Percentiles rank a stretch among this genome's conserved stretches.
Conservation (phyloP, 1,140 invertebrate species). For the Phymastichus coffea region DNA sequence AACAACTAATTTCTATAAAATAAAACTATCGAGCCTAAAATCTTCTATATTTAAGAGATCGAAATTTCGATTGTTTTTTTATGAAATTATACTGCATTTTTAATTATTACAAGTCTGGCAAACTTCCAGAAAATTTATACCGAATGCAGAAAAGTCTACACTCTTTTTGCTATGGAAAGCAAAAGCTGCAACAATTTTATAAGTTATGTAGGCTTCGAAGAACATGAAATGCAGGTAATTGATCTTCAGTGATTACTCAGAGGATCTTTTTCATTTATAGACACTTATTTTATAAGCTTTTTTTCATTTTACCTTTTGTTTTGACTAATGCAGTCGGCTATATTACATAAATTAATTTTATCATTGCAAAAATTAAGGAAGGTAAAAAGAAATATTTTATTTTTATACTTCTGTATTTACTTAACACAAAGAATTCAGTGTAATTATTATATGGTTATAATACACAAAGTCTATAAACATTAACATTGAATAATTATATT, state of each 20-base stretch:
- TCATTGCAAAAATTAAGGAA: no score
- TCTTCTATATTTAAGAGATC: not conserved
- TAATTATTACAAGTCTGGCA: slow-evolving; percentile 18
- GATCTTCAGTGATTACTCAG: slow-evolving; percentile 13
- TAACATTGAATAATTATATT: no score
- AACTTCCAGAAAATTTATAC: slow-evolving; percentile 27
- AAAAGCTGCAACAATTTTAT: slow-evolving; percentile 58
- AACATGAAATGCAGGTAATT: slow-evolving; percentile 54
- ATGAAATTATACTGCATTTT: not conserved
- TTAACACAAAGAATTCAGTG: no score
- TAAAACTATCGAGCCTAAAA: slow-evolving; percentile 6
- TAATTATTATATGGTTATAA: no score
- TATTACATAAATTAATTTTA: not conserved
- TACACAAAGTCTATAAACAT: no score
- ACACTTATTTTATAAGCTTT: not conserved
- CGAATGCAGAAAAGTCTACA: slow-evolving; percentile 29
- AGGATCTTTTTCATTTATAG: slow-evolving; percentile 29
- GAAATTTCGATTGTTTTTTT: not conserved
- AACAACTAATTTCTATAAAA: not conserved
- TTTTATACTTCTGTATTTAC: no score
- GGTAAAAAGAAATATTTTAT: no score
- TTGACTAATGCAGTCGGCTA: not conserved
- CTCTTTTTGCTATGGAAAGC: slow-evolving; percentile 46
- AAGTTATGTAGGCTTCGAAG: slow-evolving; percentile 59
- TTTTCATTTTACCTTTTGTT: not conserved